A percentile compares a stretch with the other conserved stretches of the same genome.
Conservation (phyloP, 2,113 vertebrate species). For the Astatoreochromis straeleni region DNA sequence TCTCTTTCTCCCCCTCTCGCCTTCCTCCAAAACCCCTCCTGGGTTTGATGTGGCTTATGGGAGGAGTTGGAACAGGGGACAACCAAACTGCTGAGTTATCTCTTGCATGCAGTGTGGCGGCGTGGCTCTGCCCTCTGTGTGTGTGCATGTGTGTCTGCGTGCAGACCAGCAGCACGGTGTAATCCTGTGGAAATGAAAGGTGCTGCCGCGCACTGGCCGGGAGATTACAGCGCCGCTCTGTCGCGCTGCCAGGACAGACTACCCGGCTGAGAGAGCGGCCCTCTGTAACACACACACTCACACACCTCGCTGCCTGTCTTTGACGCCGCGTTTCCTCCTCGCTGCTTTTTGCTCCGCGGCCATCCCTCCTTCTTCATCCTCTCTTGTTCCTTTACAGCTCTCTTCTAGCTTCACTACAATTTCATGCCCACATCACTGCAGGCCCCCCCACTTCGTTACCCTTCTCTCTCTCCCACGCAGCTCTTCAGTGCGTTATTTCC, state of each 20-base stretch:
- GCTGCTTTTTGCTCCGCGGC: not conserved
- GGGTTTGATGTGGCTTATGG: conserved; percentile 74
- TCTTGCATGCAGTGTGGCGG: conserved; percentile 66
- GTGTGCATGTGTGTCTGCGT: conserved; percentile 1
- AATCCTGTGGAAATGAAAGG: conserved; percentile 76
- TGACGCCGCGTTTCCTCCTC: conserved; percentile 1
- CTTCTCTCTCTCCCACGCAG: not conserved
- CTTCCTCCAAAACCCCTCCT: conserved; percentile 45
- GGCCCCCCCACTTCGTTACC: not conserved
- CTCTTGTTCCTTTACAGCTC: conserved; percentile 18
- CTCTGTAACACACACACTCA: not conserved
- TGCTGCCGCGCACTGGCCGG: conserved; percentile 73
- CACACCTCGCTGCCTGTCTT: conserved; percentile 33
- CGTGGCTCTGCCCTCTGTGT: conserved; percentile 50
- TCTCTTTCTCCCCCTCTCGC: conserved; percentile 4
- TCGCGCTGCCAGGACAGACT: conserved; percentile 60
- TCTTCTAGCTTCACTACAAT: not conserved
- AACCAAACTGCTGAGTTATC: conserved; percentile 78
- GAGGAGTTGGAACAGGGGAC: conserved; percentile 67
- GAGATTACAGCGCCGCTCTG: conserved; percentile 69
- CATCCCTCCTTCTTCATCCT: conserved; percentile 3
- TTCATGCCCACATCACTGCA: not conserved
- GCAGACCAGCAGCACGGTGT: conserved; percentile 51
- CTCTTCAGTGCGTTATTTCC: not conserved
- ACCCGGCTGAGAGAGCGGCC: conserved; percentile 26